Base-by-base conservation (phyloP, 2,113 vertebrate genomes). In the Burhinus oedicnemus region DNA sequence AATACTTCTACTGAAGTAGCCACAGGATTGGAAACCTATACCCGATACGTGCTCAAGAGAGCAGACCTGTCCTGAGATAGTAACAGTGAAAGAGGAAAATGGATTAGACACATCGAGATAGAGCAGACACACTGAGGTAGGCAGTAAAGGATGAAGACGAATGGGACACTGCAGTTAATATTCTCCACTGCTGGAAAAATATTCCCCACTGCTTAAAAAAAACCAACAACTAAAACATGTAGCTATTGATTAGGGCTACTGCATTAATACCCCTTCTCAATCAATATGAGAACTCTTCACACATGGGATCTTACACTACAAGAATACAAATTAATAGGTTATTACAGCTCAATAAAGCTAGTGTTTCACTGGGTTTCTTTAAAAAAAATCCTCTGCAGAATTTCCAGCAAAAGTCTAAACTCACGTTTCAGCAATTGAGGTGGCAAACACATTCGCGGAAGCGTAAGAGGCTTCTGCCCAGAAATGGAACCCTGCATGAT, bases 401-500 rank as follows among this genome's bases (percentile, higher is more conserved):
- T 44, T 88, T 62, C 61, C 66, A 90, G 47, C 26, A 75, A 71
- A 34, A 66, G 23, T 25, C 22, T 80, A 58, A 71, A 68, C 6
- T 79, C 23, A 6, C 6, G 3, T 55, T 79, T 64, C 47, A 32
- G 83, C n/a, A 87, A 26, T 0, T 68, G 72, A 93, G 36, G 40
- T 47, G 51, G 68, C 44, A 64, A 78, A 52, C 6, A 49, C 0
- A 0, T 55, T 71, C 40, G 54, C 34, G 42, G 62, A 57, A 70
- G 45, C 0, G 0, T 11, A 84, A 55, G 57, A 82, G 22, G 30
- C 1, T 0, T 47, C 81, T 91, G 69, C 15, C 20, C 57, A 57
- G 52, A 22, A 44, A 38, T 55, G 32, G 64, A 77, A n/a, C 32
- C 61, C 0, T 0, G 1, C 1, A 1, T 6, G 64, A 32, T 38